Base-by-base conservation (phyloP, 2,797 vertebrate genomes). In the Alca torda region DNA sequence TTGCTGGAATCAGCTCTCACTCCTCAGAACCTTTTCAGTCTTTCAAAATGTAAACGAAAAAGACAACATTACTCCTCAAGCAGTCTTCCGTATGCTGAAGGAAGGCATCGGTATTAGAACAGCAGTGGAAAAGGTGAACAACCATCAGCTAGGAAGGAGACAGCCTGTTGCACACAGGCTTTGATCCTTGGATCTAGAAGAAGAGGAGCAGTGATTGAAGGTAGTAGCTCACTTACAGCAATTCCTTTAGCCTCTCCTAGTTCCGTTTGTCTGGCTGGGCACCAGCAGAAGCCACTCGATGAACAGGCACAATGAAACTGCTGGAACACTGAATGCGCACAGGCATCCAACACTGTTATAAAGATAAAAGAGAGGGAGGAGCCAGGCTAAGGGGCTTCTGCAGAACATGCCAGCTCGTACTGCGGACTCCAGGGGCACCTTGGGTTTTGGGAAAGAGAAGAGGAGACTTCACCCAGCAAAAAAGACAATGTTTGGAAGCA, bases 201-300 rank as follows among this genome's bases (percentile, higher is more conserved):
- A 14, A 63, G 70, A 78, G 33, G 6, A 57, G 20, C 39, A 84
- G 56, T 1, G 50, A 79, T 0, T 1, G 79, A 60, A 73, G 88
- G 78, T 31, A 28, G 61, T 1, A 25, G 45, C 51, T 64, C 94
- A 96, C 97, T 82, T 95, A 95, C 96, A 63, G 94, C 13, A 4
- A 10, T 4, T 88, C 82, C 70, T 56, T 41, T 0, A 19, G 78
- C 8, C 65, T 10, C 46, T 65, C 81, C 79, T 1, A 7, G 79
- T 13, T 45, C 46, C 4, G 60, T 16, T 10, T 23, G 56, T 23
- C 53, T 15, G 63, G 2, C 30, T 6, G 67, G 76, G 69, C 4
- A 31, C 63, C 12, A 59, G 87, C 79, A 10, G 89, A 16, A 54
- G 78, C 64, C 4, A 45, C 63, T 14, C 19, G 63, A 53, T 5